Percentiles rank a stretch among this genome's conserved stretches.
Evolutionary conservation across 2,888 invertebrate species (phyloP).

Genomic region (Machimus atricapillus): DNA sequence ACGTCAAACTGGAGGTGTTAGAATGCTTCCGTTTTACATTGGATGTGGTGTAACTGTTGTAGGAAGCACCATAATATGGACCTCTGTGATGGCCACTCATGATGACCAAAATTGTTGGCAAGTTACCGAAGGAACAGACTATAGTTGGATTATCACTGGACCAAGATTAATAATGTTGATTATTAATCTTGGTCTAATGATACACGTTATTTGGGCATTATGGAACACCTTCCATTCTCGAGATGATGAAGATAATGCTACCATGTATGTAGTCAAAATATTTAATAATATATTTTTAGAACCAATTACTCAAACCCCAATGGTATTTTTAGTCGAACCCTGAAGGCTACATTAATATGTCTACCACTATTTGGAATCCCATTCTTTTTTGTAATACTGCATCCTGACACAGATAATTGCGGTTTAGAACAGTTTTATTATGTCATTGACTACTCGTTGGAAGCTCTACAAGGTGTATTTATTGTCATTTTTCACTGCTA

Average conservation of each 20-base stretch:
- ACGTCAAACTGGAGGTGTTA: constrained; percentile 59
- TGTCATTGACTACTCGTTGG: constrained; percentile 67
- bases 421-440: constrained; percentile 67
- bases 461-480: constrained; percentile 69
- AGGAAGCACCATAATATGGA: constrained; percentile 67
- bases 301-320: not conserved
- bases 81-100: constrained; percentile 63
- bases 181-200: constrained; percentile 68
- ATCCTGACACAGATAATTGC: constrained; percentile 65
- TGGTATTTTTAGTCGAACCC: constrained; percentile 65
- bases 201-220: constrained; percentile 72
- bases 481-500: constrained; percentile 74
- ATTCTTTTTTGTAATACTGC: constrained; percentile 69
- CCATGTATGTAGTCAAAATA: constrained; percentile 42
- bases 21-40: constrained; percentile 63
- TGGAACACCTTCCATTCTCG: constrained; percentile 68
- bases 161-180: constrained; percentile 67
- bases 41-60: constrained; percentile 63
- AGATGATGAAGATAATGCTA: constrained; percentile 42
- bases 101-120: constrained; percentile 70
- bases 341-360: constrained; percentile 72
- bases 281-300: not conserved
- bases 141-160: constrained; percentile 70
- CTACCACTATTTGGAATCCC: constrained; percentile 76
- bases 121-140: constrained; percentile 64